Conservation (phyloP, 2,113 vertebrate species). For the Brienomyrus longianalis region DNA sequence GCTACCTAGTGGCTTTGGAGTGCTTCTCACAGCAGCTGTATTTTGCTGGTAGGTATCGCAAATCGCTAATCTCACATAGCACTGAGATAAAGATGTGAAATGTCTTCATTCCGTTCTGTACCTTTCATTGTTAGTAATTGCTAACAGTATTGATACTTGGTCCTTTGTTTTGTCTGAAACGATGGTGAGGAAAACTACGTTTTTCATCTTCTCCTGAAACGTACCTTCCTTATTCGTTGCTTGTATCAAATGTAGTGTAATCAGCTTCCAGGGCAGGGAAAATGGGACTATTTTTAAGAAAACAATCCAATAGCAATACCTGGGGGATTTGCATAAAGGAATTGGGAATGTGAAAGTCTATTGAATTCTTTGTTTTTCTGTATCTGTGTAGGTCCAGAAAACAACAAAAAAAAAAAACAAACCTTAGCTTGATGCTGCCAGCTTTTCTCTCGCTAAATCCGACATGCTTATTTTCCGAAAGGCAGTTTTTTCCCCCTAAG, state of each 20-base stretch:
- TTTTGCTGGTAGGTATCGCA: slow-evolving; percentile 28
- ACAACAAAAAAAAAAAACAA: background rate
- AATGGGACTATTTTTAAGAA: slow-evolving; percentile 11
- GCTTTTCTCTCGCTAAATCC: background rate
- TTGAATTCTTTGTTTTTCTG: background rate
- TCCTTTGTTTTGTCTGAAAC: slow-evolving; percentile 23
- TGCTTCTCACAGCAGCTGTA: slow-evolving; percentile 41
- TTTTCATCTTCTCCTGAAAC: slow-evolving; percentile 22
- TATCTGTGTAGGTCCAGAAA: background rate
- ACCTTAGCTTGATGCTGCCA: background rate
- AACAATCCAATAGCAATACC: slow-evolving; percentile 20
- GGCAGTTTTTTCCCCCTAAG: background rate
- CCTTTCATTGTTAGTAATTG: background rate
- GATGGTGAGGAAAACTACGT: slow-evolving; percentile 20
- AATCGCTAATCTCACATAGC: slow-evolving; percentile 15
- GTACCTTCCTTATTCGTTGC: slow-evolving; percentile 12
- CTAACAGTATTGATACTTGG: background rate
- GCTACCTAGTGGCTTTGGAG: slow-evolving; percentile 53
- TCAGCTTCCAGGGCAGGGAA: slow-evolving; percentile 1
- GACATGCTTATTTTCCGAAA: background rate
- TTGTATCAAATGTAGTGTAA: slow-evolving; percentile 11
- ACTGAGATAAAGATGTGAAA: slow-evolving; percentile 23
- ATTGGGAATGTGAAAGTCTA: background rate
- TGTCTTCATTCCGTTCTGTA: slow-evolving; percentile 28
- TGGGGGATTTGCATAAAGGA: slow-evolving; percentile 6